Conservation (phyloP, 2,888 invertebrate genomes). For the Papilio protenor region DNA sequence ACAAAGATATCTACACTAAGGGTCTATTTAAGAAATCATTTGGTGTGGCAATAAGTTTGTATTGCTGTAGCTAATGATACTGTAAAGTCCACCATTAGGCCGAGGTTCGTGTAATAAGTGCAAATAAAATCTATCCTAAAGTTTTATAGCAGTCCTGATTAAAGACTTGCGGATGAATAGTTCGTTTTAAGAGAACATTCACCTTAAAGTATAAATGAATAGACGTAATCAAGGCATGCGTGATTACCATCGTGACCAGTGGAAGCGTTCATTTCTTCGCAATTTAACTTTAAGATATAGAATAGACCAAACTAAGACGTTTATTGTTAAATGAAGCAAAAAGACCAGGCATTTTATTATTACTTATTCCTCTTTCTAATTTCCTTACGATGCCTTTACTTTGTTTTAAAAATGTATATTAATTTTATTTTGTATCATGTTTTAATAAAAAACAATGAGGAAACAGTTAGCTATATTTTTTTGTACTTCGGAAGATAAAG, state of each 20-base stretch:
- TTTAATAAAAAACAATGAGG: neutral
- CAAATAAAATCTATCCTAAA: neutral
- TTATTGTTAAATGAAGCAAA: neutral
- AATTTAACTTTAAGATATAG: neutral
- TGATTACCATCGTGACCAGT: neutral
- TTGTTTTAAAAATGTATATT: neutral
- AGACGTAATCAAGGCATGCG: constrained; percentile 27
- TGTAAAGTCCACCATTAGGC: neutral
- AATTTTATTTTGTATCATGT: too few relatives aligned
- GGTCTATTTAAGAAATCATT: too few relatives aligned
- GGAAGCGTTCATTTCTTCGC: neutral
- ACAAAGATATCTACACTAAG: too few relatives aligned
- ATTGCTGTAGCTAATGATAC: too few relatives aligned
- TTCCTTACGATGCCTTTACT: neutral
- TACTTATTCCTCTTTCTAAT: too few relatives aligned
- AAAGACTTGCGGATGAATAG: constrained; percentile 27
- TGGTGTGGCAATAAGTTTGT: too few relatives aligned
- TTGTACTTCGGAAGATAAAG: neutral
- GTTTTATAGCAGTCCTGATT: neutral
- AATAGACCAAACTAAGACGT: neutral
- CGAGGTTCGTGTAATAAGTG: neutral
- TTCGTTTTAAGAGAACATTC: constrained; percentile 15
- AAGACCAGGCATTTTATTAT: neutral
- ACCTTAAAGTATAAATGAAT: constrained; percentile 29
- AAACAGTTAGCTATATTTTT: neutral